These are phyloP conservation scores for Pelagia noctiluca DNA, from an alignment of 30 jellyfish, hydroid and myxozoan species.

Conservation along the genomic window DNA sequence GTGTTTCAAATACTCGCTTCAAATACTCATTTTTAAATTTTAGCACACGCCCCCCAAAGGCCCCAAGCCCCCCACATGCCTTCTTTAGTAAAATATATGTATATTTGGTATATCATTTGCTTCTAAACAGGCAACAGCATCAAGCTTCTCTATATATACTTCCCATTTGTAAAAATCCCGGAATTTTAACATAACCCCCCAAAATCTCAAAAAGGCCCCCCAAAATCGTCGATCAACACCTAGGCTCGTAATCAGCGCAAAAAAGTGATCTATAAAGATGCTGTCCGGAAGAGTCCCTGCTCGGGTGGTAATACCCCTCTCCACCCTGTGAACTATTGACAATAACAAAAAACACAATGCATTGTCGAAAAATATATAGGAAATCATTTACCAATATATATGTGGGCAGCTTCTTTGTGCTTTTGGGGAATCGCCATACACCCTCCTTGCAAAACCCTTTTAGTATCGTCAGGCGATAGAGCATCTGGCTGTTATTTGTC, in stretches of 20 bases:
- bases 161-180: constrained; percentile 1
- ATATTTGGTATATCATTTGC: background rate
- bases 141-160: background rate
- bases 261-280: constrained; percentile 9
- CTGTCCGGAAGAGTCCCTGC: constrained; percentile 15
- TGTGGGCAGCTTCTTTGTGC: too few species aligned
- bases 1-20: too few species aligned
- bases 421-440: too few species aligned
- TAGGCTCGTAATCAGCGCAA: background rate
- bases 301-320: constrained; percentile 40
- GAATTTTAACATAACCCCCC: constrained; percentile 30
- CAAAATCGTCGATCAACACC: constrained; percentile 1
- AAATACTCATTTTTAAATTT: background rate
- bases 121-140: background rate
- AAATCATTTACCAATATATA: too few species aligned
- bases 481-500: too few species aligned
- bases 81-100: constrained; percentile 3
- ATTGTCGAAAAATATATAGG: too few species aligned
- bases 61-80: background rate
- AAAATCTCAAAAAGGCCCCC: constrained; percentile 15
- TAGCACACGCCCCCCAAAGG: background rate
- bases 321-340: too few species aligned
- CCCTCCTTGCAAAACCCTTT: too few species aligned
- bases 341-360: too few species aligned
- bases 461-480: too few species aligned